Percentiles rank a stretch among this genome's conserved stretches.
These are phyloP conservation scores for Frankliniella intonsa DNA, from an alignment of 2,888 invertebrate species.

Conservation along the genomic window DNA sequence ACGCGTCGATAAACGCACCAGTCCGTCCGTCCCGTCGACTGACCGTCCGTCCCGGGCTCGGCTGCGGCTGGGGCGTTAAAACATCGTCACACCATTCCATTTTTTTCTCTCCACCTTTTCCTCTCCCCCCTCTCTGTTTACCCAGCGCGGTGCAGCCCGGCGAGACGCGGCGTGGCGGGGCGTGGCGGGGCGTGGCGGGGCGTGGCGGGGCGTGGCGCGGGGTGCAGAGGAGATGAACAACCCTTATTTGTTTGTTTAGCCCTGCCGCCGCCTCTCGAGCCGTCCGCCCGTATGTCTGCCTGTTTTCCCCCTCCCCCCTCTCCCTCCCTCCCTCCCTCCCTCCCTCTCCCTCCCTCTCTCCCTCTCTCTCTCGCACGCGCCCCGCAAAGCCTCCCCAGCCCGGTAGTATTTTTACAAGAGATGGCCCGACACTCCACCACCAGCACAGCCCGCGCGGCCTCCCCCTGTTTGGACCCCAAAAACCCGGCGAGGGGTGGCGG, in stretches of 20 bases:
- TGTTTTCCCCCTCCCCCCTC: background rate
- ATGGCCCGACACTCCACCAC: constrained; percentile 30
- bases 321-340: constrained; percentile 3
- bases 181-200: too few species aligned
- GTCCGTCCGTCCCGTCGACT: too few species aligned
- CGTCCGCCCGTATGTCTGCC: background rate
- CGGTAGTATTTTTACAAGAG: constrained; percentile 34
- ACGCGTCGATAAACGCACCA: too few species aligned
- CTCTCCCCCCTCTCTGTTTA: background rate
- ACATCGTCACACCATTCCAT: background rate
- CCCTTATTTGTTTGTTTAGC: constrained; percentile 25
- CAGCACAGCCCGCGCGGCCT: background rate
- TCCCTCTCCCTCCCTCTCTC: too few species aligned
- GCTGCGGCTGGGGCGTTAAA: background rate
- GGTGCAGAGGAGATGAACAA: constrained; percentile 9
- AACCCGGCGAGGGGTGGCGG: constrained; percentile 3
- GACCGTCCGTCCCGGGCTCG: background rate
- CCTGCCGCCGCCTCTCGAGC: background rate
- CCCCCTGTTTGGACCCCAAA: background rate
- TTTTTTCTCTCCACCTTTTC: background rate
- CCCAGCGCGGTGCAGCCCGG: too few species aligned
- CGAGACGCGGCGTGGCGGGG: background rate
- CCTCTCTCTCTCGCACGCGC: constrained; percentile 9
- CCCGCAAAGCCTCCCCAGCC: constrained; percentile 1
- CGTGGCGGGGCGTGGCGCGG: background rate